Conservation (phyloP, 2,113 vertebrate genomes). For the Forbesichthys papilliferus region DNA sequence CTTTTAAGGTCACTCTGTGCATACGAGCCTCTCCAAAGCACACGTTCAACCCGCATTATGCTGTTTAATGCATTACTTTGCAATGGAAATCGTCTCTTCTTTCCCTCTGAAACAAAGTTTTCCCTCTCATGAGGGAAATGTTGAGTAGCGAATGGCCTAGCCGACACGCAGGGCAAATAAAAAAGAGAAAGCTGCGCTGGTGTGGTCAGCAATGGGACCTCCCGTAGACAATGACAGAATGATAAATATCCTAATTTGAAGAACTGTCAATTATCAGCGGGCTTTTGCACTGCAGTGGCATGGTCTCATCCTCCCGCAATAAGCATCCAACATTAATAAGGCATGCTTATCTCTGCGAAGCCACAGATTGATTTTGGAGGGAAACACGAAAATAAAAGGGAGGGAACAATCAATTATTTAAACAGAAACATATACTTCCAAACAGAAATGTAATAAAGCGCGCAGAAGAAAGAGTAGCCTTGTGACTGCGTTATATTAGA, state of each 20-base stretch:
- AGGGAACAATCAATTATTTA: slow-evolving; percentile 62
- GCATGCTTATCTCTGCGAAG: slow-evolving; percentile 80
- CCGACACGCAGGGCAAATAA: slow-evolving; percentile 45
- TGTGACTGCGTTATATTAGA: slow-evolving; percentile 64
- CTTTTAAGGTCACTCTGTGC: slow-evolving; percentile 62
- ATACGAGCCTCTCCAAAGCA: slow-evolving; percentile 60
- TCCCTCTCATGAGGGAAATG: slow-evolving; percentile 41
- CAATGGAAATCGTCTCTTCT: slow-evolving; percentile 47
- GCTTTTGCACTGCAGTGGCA: slow-evolving; percentile 80
- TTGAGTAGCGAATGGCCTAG: slow-evolving; percentile 54
- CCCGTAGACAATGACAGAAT: slow-evolving; percentile 83
- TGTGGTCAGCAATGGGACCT: slow-evolving; percentile 81
- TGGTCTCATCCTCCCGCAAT: slow-evolving; percentile 71
- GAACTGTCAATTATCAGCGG: slow-evolving; percentile 83
- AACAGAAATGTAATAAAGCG: slow-evolving; percentile 83
- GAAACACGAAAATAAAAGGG: slow-evolving; percentile 69
- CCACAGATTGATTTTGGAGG: slow-evolving; percentile 75
- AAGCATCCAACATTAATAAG: slow-evolving; percentile 87
- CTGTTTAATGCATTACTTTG: slow-evolving; percentile 50
- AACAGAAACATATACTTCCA: slow-evolving; percentile 58
- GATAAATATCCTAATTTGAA: slow-evolving; percentile 79
- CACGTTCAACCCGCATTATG: slow-evolving; percentile 49
- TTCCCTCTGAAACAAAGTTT: slow-evolving; percentile 56
- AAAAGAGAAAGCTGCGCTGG: slow-evolving; percentile 69
- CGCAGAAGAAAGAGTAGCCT: slow-evolving; percentile 64